Percentiles rank a stretch among this genome's conserved stretches.
Evolutionary conservation across 2,113 vertebrate species (phyloP).

Genomic region (Brevimyrus niger): DNA sequence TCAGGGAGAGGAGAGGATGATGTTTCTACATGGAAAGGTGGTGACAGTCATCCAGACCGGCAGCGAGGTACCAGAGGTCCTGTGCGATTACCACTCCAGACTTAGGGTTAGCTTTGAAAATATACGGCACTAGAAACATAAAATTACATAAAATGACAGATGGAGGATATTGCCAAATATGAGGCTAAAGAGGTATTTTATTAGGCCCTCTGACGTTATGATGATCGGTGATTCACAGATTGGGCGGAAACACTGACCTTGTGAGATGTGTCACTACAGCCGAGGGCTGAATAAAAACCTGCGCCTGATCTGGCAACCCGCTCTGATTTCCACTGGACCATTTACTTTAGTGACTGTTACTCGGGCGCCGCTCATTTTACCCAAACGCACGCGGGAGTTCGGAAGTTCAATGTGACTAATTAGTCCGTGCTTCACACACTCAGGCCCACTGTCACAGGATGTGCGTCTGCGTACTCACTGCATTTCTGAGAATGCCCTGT

Average conservation of each 20-base stretch:
- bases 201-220: slow-evolving; percentile 20
- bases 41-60: too few relatives aligned
- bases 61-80: not conserved
- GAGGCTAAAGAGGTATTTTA: slow-evolving; percentile 26
- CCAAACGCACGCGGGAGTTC: not conserved
- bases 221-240: slow-evolving; percentile 2
- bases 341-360: not conserved
- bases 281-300: not conserved
- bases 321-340: not conserved
- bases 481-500: not conserved
- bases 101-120: not conserved
- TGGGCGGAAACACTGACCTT: not conserved
- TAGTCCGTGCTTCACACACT: not conserved
- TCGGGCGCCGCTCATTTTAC: not conserved
- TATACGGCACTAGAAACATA: not conserved
- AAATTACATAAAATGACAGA: not conserved
- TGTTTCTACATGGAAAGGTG: too few relatives aligned
- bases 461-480: not conserved
- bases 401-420: not conserved
- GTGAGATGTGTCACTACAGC: not conserved
- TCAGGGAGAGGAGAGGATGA: not conserved
- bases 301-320: not conserved
- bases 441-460: not conserved
- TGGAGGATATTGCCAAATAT: not conserved
- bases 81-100: not conserved